phyloP scores from a whole-genome alignment of 2,888 invertebrate genomes.

The Apodemia mormo region DNA sequence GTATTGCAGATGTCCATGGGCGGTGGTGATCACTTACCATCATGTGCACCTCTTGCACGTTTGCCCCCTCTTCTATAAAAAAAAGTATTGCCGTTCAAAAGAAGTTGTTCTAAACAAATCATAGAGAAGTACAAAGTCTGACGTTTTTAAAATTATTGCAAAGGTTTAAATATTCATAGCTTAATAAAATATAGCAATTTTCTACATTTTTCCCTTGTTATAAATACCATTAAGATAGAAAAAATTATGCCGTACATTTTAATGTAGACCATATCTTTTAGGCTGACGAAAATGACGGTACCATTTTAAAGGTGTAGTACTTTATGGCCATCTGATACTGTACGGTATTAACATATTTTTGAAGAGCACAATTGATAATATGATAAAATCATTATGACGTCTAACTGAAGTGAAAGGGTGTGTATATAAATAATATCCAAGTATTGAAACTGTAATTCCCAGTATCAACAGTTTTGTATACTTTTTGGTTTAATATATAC shows the following conservation, averaged over 20 bases:
- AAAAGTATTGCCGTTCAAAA: conserved; percentile 34
- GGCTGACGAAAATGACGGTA: conserved; percentile 32
- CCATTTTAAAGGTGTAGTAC: conserved; percentile 26
- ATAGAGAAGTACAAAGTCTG: conserved; percentile 37
- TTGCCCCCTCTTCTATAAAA: conserved; percentile 27
- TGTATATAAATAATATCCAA: background rate
- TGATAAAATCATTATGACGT: background rate
- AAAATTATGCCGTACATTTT: conserved; percentile 33
- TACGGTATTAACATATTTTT: background rate
- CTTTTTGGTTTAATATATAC: too few relatives aligned
- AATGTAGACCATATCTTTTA: conserved; percentile 36
- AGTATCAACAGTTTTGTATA: too few relatives aligned
- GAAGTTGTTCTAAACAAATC: conserved; percentile 36
- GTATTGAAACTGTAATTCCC: background rate
- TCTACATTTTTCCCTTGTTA: conserved; percentile 32
- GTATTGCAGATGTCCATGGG: too few relatives aligned
- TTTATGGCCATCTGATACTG: conserved; percentile 29
- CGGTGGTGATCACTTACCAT: too few relatives aligned
- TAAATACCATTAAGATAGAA: conserved; percentile 34
- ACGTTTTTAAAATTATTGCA: conserved; percentile 32
- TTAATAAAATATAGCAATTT: conserved; percentile 33
- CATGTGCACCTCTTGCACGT: too few relatives aligned
- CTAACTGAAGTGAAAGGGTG: background rate
- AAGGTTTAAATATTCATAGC: conserved; percentile 32
- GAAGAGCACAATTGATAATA: background rate